Conservation (phyloP, 2,113 vertebrate species). For the Haliaeetus leucogaster region DNA sequence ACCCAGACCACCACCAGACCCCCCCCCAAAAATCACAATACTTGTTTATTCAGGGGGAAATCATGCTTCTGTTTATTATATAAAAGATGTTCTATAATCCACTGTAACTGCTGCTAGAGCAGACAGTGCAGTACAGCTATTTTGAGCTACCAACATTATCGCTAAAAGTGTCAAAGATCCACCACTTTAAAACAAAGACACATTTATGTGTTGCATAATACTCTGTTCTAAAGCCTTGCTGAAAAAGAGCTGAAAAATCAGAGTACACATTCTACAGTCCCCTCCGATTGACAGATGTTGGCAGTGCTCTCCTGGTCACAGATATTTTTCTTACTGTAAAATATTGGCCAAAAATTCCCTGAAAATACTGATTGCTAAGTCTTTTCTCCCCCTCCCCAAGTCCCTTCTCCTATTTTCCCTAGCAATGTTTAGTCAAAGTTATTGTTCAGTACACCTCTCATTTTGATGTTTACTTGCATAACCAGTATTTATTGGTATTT, state of each 20-base stretch:
- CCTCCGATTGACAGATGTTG: background rate
- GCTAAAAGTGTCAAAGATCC: background rate
- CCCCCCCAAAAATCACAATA: background rate
- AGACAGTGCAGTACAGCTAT: background rate
- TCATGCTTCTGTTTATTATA: background rate
- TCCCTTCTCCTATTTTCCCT: background rate
- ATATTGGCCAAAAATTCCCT: background rate
- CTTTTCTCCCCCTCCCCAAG: background rate
- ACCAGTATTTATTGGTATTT: background rate
- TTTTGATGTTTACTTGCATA: background rate
- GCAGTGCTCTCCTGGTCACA: background rate
- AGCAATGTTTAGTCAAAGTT: background rate
- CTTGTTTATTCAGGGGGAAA: background rate
- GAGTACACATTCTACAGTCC: background rate
- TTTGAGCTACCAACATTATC: background rate
- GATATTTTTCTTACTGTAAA: background rate
- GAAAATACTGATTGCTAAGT: background rate
- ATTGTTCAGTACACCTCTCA: background rate
- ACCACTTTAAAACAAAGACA: background rate
- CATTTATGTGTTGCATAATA: background rate
- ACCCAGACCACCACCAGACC: background rate
- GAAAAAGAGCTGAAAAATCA: background rate
- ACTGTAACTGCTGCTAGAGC: background rate
- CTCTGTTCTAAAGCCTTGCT: background rate
- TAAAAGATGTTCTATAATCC: background rate